Evolutionary conservation across 92 coral and sea anemone genomes (phyloP).

Genomic region (Zoanthus sociatus): DNA sequence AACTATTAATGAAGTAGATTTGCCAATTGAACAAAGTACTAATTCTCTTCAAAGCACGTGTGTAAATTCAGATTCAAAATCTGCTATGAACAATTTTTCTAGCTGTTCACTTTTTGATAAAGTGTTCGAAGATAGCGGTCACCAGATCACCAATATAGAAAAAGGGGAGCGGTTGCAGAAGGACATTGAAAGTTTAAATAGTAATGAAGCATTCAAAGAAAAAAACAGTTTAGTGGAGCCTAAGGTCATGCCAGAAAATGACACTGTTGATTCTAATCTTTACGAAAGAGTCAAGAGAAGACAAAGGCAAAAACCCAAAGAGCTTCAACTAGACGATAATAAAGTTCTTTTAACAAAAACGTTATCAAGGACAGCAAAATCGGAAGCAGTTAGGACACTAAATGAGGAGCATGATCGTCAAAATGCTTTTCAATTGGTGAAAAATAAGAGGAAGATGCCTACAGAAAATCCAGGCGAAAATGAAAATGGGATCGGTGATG

Average conservation of each 20-base stretch:
- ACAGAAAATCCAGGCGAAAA: background rate
- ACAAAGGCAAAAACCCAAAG: slow-evolving; percentile 33
- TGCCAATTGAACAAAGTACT: background rate
- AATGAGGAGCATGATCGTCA: background rate
- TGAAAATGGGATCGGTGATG: background rate
- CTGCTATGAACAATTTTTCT: background rate
- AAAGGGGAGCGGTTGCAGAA: background rate
- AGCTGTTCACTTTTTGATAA: slow-evolving; percentile 53
- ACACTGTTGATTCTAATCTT: slow-evolving; percentile 44
- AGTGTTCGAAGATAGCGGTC: background rate
- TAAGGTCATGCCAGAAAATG: background rate
- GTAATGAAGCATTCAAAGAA: background rate
- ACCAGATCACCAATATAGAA: background rate
- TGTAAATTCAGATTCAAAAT: slow-evolving; percentile 4
- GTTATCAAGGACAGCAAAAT: background rate
- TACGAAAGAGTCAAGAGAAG: slow-evolving; percentile 62
- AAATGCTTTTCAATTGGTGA: background rate
- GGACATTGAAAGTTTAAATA: background rate
- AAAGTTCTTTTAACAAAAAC: slow-evolving; percentile 9
- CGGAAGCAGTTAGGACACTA: slow-evolving; percentile 8
- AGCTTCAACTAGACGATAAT: background rate
- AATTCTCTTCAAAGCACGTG: background rate
- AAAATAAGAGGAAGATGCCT: background rate
- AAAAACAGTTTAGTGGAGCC: background rate
- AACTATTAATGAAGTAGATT: background rate